phyloP scores from a whole-genome alignment of 2,113 vertebrate genomes.

The Oreocharis arfaki region DNA sequence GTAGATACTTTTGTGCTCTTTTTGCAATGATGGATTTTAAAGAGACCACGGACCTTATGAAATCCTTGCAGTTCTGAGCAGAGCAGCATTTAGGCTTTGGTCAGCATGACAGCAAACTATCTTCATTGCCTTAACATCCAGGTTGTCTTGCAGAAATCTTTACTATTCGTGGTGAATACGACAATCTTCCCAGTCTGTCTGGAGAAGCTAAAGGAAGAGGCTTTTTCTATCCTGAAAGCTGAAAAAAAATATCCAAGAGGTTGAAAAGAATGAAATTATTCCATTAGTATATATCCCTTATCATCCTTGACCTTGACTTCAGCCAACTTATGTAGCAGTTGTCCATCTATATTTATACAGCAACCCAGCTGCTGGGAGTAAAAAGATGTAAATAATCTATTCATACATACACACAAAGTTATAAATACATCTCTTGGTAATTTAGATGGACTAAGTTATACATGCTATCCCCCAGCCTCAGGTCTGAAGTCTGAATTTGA shows the following conservation, averaged over 20 bases:
- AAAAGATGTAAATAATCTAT: not conserved
- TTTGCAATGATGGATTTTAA: not conserved
- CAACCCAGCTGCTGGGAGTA: not conserved
- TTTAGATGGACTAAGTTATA: not conserved
- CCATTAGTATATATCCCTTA: not conserved
- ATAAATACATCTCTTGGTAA: not conserved
- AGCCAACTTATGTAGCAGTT: not conserved
- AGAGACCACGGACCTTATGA: not conserved
- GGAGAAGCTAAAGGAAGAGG: not conserved
- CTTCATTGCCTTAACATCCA: not conserved
- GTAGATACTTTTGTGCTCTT: not conserved
- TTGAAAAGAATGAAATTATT: not conserved
- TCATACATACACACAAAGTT: not conserved
- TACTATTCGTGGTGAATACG: not conserved
- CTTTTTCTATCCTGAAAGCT: not conserved
- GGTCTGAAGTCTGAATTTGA: not conserved
- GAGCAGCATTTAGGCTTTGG: not conserved
- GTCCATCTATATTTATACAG: not conserved
- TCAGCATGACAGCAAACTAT: not conserved
- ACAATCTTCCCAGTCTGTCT: not conserved
- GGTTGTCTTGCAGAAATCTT: not conserved
- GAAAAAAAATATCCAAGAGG: not conserved
- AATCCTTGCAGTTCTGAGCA: not conserved
- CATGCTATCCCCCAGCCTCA: not conserved
- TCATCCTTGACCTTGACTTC: not conserved